These are phyloP conservation scores for Brachylomia viminalis DNA, from an alignment of 2,888 invertebrate genomes.

Conservation along the genomic window DNA sequence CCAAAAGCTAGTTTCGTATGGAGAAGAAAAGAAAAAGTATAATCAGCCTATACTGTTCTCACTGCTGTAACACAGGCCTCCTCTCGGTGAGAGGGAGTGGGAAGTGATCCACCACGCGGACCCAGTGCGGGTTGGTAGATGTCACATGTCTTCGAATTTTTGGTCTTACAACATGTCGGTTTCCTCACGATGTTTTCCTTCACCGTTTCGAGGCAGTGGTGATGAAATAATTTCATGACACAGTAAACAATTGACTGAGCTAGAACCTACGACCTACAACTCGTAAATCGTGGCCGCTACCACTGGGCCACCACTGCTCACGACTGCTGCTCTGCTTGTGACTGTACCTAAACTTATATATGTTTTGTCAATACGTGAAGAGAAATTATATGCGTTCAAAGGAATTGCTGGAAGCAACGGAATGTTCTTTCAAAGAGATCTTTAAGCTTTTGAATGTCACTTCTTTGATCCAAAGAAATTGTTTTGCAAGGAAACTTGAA, in stretches of 20 bases:
- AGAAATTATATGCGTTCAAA: slow-evolving; percentile 21
- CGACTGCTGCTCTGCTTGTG: no score
- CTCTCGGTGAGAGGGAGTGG: neutral
- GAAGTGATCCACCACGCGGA: no score
- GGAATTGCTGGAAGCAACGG: slow-evolving; percentile 12
- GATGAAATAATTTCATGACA: neutral
- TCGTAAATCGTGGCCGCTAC: neutral
- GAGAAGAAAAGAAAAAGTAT: no score
- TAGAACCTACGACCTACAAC: neutral
- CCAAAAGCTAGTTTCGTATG: no score
- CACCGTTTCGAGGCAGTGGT: neutral
- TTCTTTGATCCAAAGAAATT: slow-evolving; percentile 28
- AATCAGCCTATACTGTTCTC: neutral
- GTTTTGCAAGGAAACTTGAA: neutral
- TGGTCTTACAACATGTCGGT: neutral
- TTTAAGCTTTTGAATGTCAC: slow-evolving; percentile 21
- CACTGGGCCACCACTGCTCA: neutral
- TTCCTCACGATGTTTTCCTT: neutral
- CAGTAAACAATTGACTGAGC: neutral
- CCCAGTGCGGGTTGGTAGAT: neutral
- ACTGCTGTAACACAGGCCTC: neutral
- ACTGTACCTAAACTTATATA: slow-evolving; percentile 4
- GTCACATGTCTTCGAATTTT: neutral
- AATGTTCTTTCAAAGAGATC: slow-evolving; percentile 16
- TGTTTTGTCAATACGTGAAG: slow-evolving; percentile 22